Base-by-base conservation (phyloP, 2,888 invertebrate genomes). In the Nemotelus pantherinus region DNA sequence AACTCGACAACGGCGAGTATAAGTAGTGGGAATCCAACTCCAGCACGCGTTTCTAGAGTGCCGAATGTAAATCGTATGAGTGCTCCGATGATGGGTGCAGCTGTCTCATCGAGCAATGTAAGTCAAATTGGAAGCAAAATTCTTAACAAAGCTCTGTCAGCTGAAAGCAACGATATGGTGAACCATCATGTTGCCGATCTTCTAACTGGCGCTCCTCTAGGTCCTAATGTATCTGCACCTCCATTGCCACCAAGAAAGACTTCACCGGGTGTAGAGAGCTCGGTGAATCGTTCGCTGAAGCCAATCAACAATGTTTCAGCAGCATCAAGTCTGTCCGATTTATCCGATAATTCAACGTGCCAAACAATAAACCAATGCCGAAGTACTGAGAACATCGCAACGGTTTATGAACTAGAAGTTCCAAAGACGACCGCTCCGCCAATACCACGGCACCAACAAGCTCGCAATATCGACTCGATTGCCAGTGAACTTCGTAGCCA, bases 181-280 rank as follows among this genome's bases (percentile, higher is more conserved):
- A 45, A 7, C 48, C 50, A 64, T 65, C 65, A 64, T 6, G 39
- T 7, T 2, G 65, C 44, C 6, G 76, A 76, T 9, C 55, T 55
- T 10, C 41, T 45, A 7, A 67, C 77, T 10, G 65, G 67, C 2
- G 3, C 45, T n/a, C 48, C 57, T 45, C n/a, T 47, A n/a, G 43
- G n/a, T 3, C 45, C 76, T 2, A 55, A 44, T 6, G 25, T 60
- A n/a, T 50, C 80, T 47, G 89, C 89, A 6, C 88, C 88, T 0
- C 91, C 91, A 0, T 81, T 91, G 58, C 91, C 91, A 4, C 91
- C 91, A 0, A 83, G 91, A 64, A 91, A 91, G 84, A 90, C 90
- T 50, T 84, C 90, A 39, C 85, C 86, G 0, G 84, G 84, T 53
- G 81, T 85, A 44, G 87, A 87, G 70, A 85, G 83, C 67, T 83